Percentiles rank a stretch among this genome's conserved stretches.
Evolutionary conservation across 1,140 invertebrate genomes (phyloP).

Genomic region (Aplysia californica): DNA sequence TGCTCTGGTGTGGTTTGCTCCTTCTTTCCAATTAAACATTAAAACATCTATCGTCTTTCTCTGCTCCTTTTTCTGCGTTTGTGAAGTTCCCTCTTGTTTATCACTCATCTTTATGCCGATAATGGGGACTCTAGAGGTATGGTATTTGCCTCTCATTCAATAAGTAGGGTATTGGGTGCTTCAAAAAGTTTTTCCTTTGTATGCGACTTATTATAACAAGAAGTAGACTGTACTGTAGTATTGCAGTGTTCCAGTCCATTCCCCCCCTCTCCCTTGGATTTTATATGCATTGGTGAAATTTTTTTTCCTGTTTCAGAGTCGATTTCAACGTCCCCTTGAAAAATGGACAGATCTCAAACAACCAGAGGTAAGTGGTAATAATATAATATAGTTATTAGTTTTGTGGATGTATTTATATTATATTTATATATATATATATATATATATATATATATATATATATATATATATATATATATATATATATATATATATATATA

Average conservation of each 20-base stretch:
- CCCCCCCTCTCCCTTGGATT: neutral
- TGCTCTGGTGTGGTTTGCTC: too few relatives aligned
- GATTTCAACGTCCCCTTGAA: constrained; percentile 99
- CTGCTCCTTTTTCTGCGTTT: too few relatives aligned
- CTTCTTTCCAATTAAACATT: too few relatives aligned
- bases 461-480: constrained; percentile 1
- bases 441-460: neutral
- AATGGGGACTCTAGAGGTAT: neutral
- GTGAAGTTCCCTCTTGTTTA: too few relatives aligned
- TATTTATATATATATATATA: neutral
- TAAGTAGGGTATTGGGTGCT: neutral
- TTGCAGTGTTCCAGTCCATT: neutral
- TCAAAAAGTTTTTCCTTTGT: neutral
- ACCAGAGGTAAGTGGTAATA: constrained; percentile 73
- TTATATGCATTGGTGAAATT: neutral
- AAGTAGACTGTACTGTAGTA: neutral
- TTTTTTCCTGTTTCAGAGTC: constrained; percentile 76
- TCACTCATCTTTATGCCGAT: too few relatives aligned
- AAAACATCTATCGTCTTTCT: too few relatives aligned
- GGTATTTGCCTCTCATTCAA: neutral
- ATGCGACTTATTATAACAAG: neutral
- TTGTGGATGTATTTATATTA: neutral
- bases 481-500: too few relatives aligned
- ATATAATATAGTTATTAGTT: neutral
- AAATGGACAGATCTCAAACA: constrained; percentile 96